These are phyloP conservation scores for Scleropages formosus DNA, from an alignment of 2,797 vertebrate genomes.

Conservation along the genomic window DNA sequence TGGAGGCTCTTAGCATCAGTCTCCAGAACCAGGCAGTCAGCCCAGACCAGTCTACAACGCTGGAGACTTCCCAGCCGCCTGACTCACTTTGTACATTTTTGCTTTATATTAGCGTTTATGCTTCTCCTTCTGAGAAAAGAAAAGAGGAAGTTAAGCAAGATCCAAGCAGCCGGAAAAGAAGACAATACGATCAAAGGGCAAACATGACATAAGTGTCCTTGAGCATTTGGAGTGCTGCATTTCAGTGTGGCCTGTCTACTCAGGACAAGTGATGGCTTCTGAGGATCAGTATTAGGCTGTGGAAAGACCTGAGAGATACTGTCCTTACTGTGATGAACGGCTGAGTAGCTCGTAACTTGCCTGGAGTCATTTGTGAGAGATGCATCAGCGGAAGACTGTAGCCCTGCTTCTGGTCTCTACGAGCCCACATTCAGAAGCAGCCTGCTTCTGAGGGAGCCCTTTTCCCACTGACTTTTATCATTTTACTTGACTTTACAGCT, in stretches of 20 bases:
- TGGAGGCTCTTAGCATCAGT: slow-evolving; percentile 13
- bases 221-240: slow-evolving; percentile 1
- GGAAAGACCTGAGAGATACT: neutral
- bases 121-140: neutral
- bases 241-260: neutral
- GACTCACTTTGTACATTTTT: slow-evolving; percentile 5
- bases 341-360: neutral
- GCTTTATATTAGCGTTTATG: neutral
- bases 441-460: neutral
- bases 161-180: neutral
- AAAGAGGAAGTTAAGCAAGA: neutral
- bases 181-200: slow-evolving; percentile 9
- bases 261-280: neutral
- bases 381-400: neutral
- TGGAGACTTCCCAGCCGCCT: neutral
- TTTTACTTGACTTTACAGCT: neutral
- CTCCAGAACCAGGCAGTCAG: slow-evolving; percentile 1
- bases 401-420: neutral
- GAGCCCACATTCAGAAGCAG: neutral
- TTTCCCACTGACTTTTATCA: slow-evolving; percentile 1
- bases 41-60: neutral
- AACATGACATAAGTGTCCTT: slow-evolving; percentile 9
- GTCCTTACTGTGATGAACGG: neutral
- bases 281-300: neutral
- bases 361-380: neutral